Evolutionary conservation across 2,797 vertebrate species (phyloP), one percentile per base, ranked within the genome.

Genomic region (Sebastes itinus): DNA sequence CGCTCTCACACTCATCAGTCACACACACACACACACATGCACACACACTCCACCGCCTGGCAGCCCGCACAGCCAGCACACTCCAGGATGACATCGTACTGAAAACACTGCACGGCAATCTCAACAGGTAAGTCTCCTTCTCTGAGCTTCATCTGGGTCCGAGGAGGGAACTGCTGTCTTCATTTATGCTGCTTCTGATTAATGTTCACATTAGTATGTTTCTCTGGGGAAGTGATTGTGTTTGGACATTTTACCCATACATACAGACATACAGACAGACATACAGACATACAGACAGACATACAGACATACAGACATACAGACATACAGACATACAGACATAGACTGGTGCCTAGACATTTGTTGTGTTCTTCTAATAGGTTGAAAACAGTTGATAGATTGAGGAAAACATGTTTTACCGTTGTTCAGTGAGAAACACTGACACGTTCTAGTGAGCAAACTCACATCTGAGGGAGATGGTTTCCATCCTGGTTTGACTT

Each of bases 81-180:
- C 83, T 91, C 83, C 87, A 94, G 93, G 91, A 96, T 95, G 95
- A 94, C 86, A 86, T 49, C 92, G 87, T 72, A 80, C 87, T 96
- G 92, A 96, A 83, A 86, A 33, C 78, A 61, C 88, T 84, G 84
- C 86, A 84, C 77, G 75, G 52, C 80, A 46, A 64, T 72, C 78
- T 87, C 86, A 83, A 68, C 87, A 90, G 93, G 94, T 94, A 85
- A 83, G 89, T 23, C 20, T 69, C 25, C 7, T 32, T 59, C 58
- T 62, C 52, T 74, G 14, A 23, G 23, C 23, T 11, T 63, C 9
- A 23, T 13, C 13, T 46, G 33, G 52, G 23, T 46, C 9, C 7
- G 22, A 20, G 7, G 9, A 46, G 4, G 28, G 14, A 67, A 38
- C 6, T 2, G 11, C 9, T 35, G 28, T 14, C 2, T 35, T 71